phyloP scores from a whole-genome alignment of 2,888 invertebrate genomes.

The Diarsia rubi region DNA sequence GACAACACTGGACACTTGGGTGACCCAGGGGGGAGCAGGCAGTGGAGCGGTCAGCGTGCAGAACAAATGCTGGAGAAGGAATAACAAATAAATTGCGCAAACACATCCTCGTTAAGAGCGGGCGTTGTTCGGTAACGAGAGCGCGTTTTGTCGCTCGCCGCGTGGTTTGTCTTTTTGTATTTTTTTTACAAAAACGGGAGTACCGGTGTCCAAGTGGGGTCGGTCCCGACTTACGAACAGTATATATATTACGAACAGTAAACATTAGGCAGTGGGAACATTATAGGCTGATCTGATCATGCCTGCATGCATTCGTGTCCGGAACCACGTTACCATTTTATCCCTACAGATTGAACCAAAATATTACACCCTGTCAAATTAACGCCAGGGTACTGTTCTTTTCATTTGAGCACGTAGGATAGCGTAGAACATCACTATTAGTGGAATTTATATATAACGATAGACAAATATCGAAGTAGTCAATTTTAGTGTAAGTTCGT shows the following conservation, averaged over 20 bases:
- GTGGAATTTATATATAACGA: constrained; percentile 10
- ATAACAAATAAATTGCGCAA: not conserved
- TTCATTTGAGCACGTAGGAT: constrained; percentile 29
- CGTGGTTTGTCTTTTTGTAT: too few relatives aligned
- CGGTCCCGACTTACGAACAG: too few relatives aligned
- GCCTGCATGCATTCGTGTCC: too few relatives aligned
- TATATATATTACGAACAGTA: too few relatives aligned
- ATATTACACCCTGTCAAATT: too few relatives aligned
- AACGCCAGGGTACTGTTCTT: not conserved
- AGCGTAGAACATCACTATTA: constrained; percentile 28
- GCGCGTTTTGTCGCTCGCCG: not conserved
- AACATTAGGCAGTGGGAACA: too few relatives aligned
- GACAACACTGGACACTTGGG: too few relatives aligned
- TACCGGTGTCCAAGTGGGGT: too few relatives aligned
- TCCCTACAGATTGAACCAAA: not conserved
- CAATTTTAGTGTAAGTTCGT: not conserved
- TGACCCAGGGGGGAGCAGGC: not conserved
- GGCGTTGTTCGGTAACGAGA: not conserved
- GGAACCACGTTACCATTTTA: not conserved
- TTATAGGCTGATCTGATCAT: too few relatives aligned
- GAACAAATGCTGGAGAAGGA: not conserved
- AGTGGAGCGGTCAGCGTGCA: not conserved
- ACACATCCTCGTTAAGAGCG: not conserved
- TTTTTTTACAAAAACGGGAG: too few relatives aligned
- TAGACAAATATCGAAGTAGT: not conserved